Evolutionary conservation across 64 coral and sea anemone species (phyloP), one percentile per base, ranked within the genome.

Genomic region (Pocillopora damicornis): DNA sequence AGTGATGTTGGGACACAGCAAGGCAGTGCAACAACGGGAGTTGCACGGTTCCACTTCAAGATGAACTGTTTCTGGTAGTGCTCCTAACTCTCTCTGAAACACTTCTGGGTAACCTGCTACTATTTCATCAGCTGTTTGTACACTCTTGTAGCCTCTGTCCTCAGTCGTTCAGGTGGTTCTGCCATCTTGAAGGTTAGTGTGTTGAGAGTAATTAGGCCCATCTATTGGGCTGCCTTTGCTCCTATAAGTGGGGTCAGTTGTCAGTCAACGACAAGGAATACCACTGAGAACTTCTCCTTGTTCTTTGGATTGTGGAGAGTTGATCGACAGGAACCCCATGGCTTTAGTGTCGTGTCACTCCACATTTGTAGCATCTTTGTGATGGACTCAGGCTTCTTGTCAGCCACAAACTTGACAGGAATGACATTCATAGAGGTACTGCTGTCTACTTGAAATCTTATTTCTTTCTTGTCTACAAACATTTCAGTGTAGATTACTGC

Each of bases 201-300:
- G n/a, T 90, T 35, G 36, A 90, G 59, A 38, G 80, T 90, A 14
- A 91, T 86, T 14, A 90, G 13, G 15, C 23, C 62, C 89, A 90
- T 85, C 36, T 84, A 80, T 56, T 90, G 89, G 35, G 86, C 86
- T 61, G 75, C 87, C 45, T 30, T 34, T 15, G 87, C 87, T 66
- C 76, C 87, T 4, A 89, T 63, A 16, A 89, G 35, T 7, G 75
- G 87, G 1, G 59, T 63, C 30, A 76, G 42, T n/a, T 63, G 25
- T n/a, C 63, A 9, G 15, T 34, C 18, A 23, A 90, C 89, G 0
- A 82, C 79, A 1, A 90, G 15, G 25, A 90, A 90, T 62, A 84
- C 89, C 10, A 90, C 60, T 3, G 89, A 90, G 60, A 37, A 90
- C 38, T 85, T 90, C 72, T 86, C 78, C 30, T 15, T 23, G 13